A percentile compares a stretch with the other conserved stretches of the same genome.
phyloP scores from a whole-genome alignment of 2,888 invertebrate species.

The Oegoconia quadripuncta region DNA sequence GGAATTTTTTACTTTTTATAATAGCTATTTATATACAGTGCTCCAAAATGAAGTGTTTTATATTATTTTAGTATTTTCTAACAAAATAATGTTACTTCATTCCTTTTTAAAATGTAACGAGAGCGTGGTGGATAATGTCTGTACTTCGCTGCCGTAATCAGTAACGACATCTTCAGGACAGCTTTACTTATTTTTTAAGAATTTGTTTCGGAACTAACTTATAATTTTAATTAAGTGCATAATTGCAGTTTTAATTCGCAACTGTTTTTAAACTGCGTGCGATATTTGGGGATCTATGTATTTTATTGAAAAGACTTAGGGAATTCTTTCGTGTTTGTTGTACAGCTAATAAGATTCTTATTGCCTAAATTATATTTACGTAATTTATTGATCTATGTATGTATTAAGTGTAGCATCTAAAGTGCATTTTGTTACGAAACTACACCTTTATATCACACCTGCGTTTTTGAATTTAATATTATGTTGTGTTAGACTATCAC shows the following conservation, averaged over 20 bases:
- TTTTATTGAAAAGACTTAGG: conserved; percentile 34
- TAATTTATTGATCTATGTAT: conserved; percentile 73
- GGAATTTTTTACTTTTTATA: not conserved
- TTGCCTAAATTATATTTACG: conserved; percentile 76
- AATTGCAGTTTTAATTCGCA: conserved; percentile 2
- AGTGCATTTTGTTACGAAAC: conserved; percentile 70
- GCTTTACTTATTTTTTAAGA: conserved; percentile 69
- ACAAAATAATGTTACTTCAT: not conserved
- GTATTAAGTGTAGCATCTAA: conserved; percentile 61
- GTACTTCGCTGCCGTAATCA: conserved; percentile 2
- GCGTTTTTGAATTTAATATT: conserved; percentile 61
- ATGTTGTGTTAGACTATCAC: conserved; percentile 68
- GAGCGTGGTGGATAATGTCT: not conserved
- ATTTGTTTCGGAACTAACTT: conserved; percentile 22
- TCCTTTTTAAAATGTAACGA: not conserved
- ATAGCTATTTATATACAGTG: not conserved
- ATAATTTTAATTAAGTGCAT: not conserved
- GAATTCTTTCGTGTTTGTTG: conserved; percentile 45
- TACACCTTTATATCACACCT: conserved; percentile 60
- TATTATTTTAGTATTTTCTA: not conserved
- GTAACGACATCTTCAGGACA: conserved; percentile 49
- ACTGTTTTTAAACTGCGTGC: conserved; percentile 1
- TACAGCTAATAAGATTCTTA: conserved; percentile 61
- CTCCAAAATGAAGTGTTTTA: not conserved
- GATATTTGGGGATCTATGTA: conserved; percentile 14